Base-by-base conservation (phyloP, 2,797 vertebrate genomes). In the Champsocephalus gunnari region DNA sequence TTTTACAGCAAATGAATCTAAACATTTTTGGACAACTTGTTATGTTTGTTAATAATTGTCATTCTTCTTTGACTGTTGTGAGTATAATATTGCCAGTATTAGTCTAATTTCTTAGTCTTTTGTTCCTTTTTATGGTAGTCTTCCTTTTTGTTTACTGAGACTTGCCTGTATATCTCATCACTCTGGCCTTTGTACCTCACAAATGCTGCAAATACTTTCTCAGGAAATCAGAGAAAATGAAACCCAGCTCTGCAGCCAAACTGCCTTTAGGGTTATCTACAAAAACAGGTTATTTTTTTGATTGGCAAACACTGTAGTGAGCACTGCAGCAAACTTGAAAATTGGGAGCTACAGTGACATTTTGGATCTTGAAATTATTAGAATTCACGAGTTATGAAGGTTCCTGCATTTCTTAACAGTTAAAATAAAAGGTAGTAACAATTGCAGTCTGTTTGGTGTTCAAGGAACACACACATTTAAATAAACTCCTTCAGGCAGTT, bases 321-420 rank as follows among this genome's bases (percentile, higher is more conserved):
- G 21, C 12, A 19, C 19, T 19, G 19, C 19, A 49, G 14, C 17
- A 67, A 67, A 24, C 56, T 47, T 17, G 24, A 10, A 16, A 17
- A 59, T 28, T 53, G 10, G 7, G 9, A 17, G 19, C 24, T 11
- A 12, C 17, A 48, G 51, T 57, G 21, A 58, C 17, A 41, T 57
- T 61, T 54, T 32, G 14, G 34, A 12, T 75, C 24, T 55, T 32
- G 32, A 59, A 68, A 60, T 57, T 1, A n/a, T 59, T 72, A n/a
- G 79, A 61, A 71, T 71, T 13, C 41, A 74, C 74, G 43, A 74
- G 38, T 73, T 11, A 73, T 65, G 5, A 38, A 80, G 56, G 57
- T 58, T 43, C 1, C 53, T 14, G 9, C 2, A 9, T 24, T 67
- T 14, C 62, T 21, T 65, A 16, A 21, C 28, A 45, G 41, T 65